Base-by-base conservation (phyloP, 2,797 vertebrate species). In the Lithobates pipiens region DNA sequence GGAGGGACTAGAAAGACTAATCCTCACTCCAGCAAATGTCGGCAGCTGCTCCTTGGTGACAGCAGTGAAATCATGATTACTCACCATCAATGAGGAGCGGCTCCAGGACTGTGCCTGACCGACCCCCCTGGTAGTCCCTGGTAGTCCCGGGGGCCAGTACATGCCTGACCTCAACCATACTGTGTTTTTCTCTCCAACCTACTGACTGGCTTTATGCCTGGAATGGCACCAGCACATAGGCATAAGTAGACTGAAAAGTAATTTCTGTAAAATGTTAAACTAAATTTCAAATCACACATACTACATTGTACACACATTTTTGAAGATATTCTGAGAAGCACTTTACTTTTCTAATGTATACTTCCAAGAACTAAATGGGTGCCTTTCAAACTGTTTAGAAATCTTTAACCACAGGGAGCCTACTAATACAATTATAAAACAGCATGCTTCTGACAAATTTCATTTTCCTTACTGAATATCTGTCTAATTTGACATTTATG, bases 391-490 rank as follows among this genome's bases (percentile, higher is more conserved):
- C 13, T 2, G 71, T 80, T 71, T 73, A 42, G 46, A 72, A 73
- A 25, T 8, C 9, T 34, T 29, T 72, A 73, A 34, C 50, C n/a
- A 63, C 36, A 44, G 70, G 79, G 32, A 73, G 50, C 46, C 54
- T 72, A 39, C 80, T 73, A 82, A 74, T 82, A 74, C 57, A 74
- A 82, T 82, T 73, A 74, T 5, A 13, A 82, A 82, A 74, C 69
- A 82, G 39, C n/a, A 65, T 34, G 72, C 80, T 63, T 63, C 36
- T 82, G 71, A 74, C 70, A 82, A 44, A 74, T 82, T 74, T 32
- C 71, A 74, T 27, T 21, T 82, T 54, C 16, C 16, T 73, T 65
- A 25, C 54, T 63, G 80, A 82, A 73, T 63, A 82, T 82, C 34
- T 74, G 57, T 82, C 57, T 65, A 74, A 74, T 57, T 74, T 82